Percentiles rank a stretch among this genome's conserved stretches.
phyloP scores from a whole-genome alignment of 2,113 vertebrate species.

The Tricholaema leucomelas region DNA sequence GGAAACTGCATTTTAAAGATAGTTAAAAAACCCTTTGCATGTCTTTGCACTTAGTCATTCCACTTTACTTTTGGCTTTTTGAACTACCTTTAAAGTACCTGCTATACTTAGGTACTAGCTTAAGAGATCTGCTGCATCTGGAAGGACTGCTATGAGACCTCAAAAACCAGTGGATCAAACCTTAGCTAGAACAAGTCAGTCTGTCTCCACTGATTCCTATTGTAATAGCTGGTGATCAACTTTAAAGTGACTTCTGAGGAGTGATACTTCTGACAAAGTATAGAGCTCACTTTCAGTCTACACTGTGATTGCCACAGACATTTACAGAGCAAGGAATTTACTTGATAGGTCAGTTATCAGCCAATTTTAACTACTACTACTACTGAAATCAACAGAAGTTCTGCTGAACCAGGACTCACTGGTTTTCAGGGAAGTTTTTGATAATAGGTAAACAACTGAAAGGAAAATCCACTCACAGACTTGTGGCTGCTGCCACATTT shows the following conservation, averaged over 20 bases:
- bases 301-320: rapidly evolving
- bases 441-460: not conserved
- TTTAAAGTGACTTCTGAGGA: not conserved
- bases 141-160: not conserved
- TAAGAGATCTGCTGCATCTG: not conserved
- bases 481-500: not conserved
- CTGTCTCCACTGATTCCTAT: not conserved
- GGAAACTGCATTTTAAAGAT: not conserved
- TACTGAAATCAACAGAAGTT: not conserved
- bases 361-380: not conserved
- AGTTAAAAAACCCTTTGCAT: not conserved
- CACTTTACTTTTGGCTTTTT: not conserved
- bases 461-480: not conserved
- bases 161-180: not conserved
- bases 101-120: not conserved
- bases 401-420: not conserved
- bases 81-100: not conserved
- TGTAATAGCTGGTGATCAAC: not conserved
- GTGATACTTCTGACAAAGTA: not conserved
- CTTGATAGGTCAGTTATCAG: not conserved
- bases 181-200: not conserved
- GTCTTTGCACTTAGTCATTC: not conserved
- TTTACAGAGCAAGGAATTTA: not conserved
- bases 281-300: not conserved
- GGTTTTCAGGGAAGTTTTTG: not conserved